Evolutionary conservation across 30 jellyfish, hydroid and myxozoan genomes (phyloP).

Genomic region (Nemopilema nomurai): DNA sequence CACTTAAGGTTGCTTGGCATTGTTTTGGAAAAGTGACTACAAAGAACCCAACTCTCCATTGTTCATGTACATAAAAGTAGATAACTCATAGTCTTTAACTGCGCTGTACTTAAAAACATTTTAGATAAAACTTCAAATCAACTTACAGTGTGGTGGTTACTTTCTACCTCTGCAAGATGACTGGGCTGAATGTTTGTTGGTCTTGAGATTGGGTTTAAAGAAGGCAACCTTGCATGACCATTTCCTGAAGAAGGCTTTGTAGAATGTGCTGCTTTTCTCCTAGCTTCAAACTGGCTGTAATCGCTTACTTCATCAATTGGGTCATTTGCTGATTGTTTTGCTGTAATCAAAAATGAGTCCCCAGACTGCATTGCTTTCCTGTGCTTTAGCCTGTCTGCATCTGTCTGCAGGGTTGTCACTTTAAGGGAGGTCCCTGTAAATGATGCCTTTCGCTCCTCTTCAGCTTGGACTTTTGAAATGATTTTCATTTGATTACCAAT

Average conservation of each 20-base stretch:
- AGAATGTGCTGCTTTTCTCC: slow-evolving; percentile 55
- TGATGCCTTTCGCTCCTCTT: slow-evolving; percentile 55
- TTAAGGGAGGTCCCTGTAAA: slow-evolving; percentile 80
- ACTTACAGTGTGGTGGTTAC: background rate
- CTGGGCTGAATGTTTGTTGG: slow-evolving; percentile 53
- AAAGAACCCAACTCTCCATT: too few relatives aligned
- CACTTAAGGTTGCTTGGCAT: too few relatives aligned
- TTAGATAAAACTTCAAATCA: background rate
- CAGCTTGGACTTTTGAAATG: slow-evolving; percentile 36
- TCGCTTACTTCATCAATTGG: slow-evolving; percentile 24
- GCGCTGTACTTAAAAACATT: too few relatives aligned
- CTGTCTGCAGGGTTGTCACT: slow-evolving; percentile 65
- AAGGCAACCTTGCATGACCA: slow-evolving; percentile 30
- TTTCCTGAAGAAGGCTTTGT: slow-evolving; percentile 1
- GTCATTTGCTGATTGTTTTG: background rate
- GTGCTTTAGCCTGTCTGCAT: slow-evolving; percentile 26
- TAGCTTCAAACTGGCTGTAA: slow-evolving; percentile 54
- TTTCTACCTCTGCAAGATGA: slow-evolving; percentile 13
- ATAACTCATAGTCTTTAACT: too few relatives aligned
- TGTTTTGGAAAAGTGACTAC: too few relatives aligned
- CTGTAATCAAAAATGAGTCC: slow-evolving; percentile 23
- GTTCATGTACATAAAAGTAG: too few relatives aligned
- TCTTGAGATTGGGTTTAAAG: slow-evolving; percentile 60
- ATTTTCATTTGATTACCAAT: slow-evolving; percentile 31
- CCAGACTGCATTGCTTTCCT: slow-evolving; percentile 36